These are phyloP conservation scores for Copsychus sechellarum DNA, from an alignment of 2,113 vertebrate genomes.

Conservation along the genomic window DNA sequence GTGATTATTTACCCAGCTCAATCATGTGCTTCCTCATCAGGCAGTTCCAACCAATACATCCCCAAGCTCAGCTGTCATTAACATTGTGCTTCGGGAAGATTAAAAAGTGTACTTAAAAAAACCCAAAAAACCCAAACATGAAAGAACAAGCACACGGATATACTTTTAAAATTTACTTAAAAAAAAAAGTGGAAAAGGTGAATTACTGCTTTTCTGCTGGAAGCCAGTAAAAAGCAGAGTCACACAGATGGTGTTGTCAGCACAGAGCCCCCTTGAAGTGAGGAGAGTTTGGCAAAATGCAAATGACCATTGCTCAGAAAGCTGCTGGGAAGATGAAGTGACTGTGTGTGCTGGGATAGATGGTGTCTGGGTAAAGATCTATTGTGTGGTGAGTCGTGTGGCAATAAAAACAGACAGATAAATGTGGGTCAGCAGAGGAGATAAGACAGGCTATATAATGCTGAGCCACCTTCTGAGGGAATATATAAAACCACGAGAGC, in stretches of 20 bases:
- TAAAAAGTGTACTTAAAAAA: neutral
- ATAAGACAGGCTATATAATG: conserved; percentile 31
- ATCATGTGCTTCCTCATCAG: neutral
- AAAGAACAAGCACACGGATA: neutral
- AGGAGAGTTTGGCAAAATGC: neutral
- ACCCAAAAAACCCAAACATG: rapidly evolving
- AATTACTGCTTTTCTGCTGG: neutral
- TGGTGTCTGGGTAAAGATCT: neutral
- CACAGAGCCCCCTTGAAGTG: neutral
- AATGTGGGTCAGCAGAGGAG: neutral
- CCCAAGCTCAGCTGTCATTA: neutral
- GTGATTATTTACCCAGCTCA: neutral
- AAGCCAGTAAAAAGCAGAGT: neutral
- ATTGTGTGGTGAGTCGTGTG: neutral
- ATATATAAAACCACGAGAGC: conserved; percentile 26
- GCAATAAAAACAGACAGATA: conserved; percentile 39
- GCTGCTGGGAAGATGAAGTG: neutral
- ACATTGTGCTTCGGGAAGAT: neutral
- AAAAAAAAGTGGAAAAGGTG: neutral
- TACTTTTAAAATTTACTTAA: neutral
- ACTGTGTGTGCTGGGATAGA: neutral
- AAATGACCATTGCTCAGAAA: neutral
- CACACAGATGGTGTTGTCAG: neutral
- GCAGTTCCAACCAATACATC: neutral
- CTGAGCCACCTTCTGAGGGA: conserved; percentile 13